phyloP scores from a whole-genome alignment of 2,797 vertebrate genomes.

The Tokudaia tokunoshimensis region DNA sequence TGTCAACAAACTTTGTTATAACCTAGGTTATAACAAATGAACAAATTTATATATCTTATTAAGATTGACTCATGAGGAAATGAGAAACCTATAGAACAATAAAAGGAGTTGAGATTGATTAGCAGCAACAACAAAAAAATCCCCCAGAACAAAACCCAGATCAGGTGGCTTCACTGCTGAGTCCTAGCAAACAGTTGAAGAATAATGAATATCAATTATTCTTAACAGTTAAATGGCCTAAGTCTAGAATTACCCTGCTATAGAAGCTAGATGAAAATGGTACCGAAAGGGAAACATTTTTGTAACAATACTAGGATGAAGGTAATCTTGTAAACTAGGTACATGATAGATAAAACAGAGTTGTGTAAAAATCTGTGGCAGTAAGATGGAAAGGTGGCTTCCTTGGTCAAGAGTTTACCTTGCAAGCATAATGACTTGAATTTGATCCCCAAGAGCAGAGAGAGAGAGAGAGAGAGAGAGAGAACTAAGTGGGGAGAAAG shows the following conservation, averaged over 20 bases:
- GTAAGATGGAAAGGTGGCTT: not conserved
- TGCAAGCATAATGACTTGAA: not conserved
- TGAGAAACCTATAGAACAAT: not conserved
- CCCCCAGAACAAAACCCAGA: not conserved
- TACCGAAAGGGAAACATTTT: not conserved
- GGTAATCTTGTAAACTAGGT: not conserved
- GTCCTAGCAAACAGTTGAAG: not conserved
- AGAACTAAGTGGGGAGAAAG: not conserved
- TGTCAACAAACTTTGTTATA: not conserved
- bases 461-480: too few relatives aligned
- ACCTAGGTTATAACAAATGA: not conserved
- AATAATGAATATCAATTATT: not conserved
- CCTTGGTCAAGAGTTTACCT: not conserved
- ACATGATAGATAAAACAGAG: not conserved
- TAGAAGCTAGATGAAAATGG: not conserved
- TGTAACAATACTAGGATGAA: not conserved
- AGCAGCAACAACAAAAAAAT: not conserved
- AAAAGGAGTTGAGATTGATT: not conserved
- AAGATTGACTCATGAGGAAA: not conserved
- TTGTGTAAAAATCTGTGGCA: not conserved
- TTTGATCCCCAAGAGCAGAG: not conserved
- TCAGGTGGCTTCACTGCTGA: not conserved
- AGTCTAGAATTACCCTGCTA: not conserved
- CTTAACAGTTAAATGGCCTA: not conserved
- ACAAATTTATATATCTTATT: not conserved